Base-by-base conservation (phyloP, 2,113 vertebrate genomes). In the Hemichromis elongatus region DNA sequence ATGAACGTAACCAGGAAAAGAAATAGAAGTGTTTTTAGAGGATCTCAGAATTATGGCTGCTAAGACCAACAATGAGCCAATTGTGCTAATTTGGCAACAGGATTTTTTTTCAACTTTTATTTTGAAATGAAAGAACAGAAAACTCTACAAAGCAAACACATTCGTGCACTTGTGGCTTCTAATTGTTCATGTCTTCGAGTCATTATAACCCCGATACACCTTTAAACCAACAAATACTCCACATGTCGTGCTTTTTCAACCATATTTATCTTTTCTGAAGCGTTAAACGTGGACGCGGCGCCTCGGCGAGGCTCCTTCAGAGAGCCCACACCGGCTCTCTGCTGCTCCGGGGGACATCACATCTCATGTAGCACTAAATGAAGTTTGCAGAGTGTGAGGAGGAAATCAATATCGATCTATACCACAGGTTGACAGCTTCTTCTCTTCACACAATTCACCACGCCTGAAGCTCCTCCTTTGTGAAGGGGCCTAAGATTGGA, bases 401-500 rank as follows among this genome's bases (percentile, higher is more conserved):
- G 10, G 77, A 86, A 86, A 92, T 94, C 91, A 33, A 94, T 94
- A 81, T 6, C 1, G 6, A 81, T 93, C 91, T 75, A 92, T 91
- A 87, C 45, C 33, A 81, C 40, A 2, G 33, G 73, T 3, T 61
- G 85, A 82, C 79, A 85, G 89, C 90, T 78, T 80, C 47, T 81
- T 82, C 79, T 86, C 78, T 47, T 16, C 53, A 14, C 77, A 59
- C 70, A 10, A 11, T 26, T 52, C 42, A 37, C 68, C 53, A 35
- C 3, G 86, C 88, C 81, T n/a, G 80, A 5, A 75, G 89, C 82
- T 40, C 21, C 53, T 35, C 19, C 35, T 50, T 9, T 21, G 59
- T 52, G 63, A 50, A 18, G 56, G 42, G 88, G 81, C 40, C 26
- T 4, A 12, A 9, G 14, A 56, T 24, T 84, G 42, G 42, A 37